Evolutionary conservation across 2,797 vertebrate species (phyloP).

Genomic region (Gymnoscopelus microlampas): DNA sequence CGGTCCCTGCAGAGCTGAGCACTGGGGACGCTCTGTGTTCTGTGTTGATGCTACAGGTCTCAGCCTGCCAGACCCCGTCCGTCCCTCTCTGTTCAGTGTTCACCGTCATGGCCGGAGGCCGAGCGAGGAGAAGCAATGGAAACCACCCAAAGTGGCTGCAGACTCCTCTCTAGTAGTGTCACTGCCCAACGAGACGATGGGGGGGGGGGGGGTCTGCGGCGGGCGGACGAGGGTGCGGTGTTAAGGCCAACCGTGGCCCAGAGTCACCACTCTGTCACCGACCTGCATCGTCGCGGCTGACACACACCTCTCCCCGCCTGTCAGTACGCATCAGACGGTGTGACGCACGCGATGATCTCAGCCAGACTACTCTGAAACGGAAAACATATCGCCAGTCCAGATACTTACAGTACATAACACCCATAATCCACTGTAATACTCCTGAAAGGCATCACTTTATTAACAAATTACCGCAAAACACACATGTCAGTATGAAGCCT

Average conservation of each 20-base stretch:
- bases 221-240: neutral
- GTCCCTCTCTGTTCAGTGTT: neutral
- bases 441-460: too few species aligned
- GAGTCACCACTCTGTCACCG: conserved; percentile 1
- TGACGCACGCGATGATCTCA: neutral
- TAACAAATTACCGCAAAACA: too few species aligned
- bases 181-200: neutral
- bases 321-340: conserved; percentile 14
- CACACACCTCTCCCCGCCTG: neutral
- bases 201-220: neutral
- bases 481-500: too few species aligned
- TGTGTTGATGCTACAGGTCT: neutral
- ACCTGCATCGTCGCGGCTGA: neutral
- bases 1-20: too few species aligned
- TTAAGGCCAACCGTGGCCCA: conserved; percentile 48
- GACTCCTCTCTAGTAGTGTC: conserved; percentile 2
- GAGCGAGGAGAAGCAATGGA: conserved; percentile 3
- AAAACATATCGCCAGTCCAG: neutral
- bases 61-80: neutral
- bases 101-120: conserved; percentile 6
- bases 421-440: too few species aligned
- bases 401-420: neutral
- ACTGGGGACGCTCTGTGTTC: neutral
- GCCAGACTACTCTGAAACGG: too few species aligned
- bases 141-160: neutral